These are phyloP conservation scores for Norana najaformis DNA, from an alignment of 2,888 invertebrate species.

Conservation along the genomic window DNA sequence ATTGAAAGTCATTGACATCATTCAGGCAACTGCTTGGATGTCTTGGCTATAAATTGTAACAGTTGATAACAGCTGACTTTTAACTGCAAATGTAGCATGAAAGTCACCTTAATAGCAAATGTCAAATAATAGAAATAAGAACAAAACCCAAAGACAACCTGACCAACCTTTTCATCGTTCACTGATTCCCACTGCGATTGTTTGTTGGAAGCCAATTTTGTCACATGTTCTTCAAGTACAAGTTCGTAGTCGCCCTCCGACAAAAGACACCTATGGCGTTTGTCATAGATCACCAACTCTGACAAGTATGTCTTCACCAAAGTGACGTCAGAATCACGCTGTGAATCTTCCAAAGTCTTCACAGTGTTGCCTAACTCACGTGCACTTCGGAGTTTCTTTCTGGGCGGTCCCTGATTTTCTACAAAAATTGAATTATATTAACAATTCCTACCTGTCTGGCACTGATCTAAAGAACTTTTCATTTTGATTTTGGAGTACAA, in stretches of 20 bases:
- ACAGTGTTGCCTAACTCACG: neutral
- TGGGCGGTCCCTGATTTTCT: constrained; percentile 31
- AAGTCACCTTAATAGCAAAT: no score
- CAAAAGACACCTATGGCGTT: constrained; percentile 81
- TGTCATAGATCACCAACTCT: constrained; percentile 81
- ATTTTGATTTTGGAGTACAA: neutral
- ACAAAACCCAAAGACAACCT: neutral
- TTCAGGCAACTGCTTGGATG: no score
- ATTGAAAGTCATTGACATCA: no score
- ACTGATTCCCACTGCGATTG: constrained; percentile 75
- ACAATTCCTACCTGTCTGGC: neutral
- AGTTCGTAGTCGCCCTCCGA: constrained; percentile 89
- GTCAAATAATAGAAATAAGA: neutral
- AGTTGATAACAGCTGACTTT: neutral
- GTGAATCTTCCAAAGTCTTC: neutral
- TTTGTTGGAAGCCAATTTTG: constrained; percentile 71
- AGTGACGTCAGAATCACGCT: neutral
- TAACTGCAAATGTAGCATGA: no score
- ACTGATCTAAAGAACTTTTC: neutral
- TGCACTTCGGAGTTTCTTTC: constrained; percentile 30
- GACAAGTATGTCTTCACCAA: constrained; percentile 32
- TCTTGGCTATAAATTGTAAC: neutral
- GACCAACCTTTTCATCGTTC: constrained; percentile 66
- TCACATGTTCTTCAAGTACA: constrained; percentile 66
- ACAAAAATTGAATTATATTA: neutral